Base-by-base conservation (phyloP, 2,797 vertebrate species). In the Chromis chromis region DNA sequence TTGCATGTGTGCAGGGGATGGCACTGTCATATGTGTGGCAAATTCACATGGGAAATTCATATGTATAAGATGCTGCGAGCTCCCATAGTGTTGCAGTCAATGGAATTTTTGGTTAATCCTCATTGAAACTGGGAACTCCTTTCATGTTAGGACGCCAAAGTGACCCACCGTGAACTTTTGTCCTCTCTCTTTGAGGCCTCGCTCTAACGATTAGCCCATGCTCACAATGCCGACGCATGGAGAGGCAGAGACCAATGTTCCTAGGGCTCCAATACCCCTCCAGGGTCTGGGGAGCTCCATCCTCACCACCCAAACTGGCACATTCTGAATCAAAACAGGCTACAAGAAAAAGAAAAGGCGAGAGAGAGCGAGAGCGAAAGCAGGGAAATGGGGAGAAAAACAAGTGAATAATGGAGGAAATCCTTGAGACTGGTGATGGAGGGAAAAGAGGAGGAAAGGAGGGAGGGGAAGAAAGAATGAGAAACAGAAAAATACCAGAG, bases 91-190 rank as follows among this genome's bases (percentile, higher is more conserved):
- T 83, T 79, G 75, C 85, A 88, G 87, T 93, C 91, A 93, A 91
- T 93, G 90, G 88, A 92, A 91, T 91, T 92, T 94, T 93, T 90
- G 87, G 84, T 92, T 93, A 94, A 94, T 95, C 93, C 94, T 94
- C 90, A 94, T 93, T 94, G 94, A 94, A 94, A 95, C 90, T 89
- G 86, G 91, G 89, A 92, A 85, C 90, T 88, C 90, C 91, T 94
- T 94, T 94, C 90, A 94, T 94, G 91, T 93, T 86, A 89, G 88
- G 81, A 89, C 76, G 91, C 91, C 91, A 93, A 92, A 93, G 90
- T 93, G 94, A 94, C 93, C 94, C 89, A 84, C 84, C 46, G 65
- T 95, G 94, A 95, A 92, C 94, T 92, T 95, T 95, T 95, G 94
- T 95, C 90, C 93, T 90, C 90, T 89, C 89, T 87, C 90, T 92